A percentile compares a stretch with the other conserved stretches of the same genome.
phyloP scores from a whole-genome alignment of 2,113 vertebrate species.

The Syngnathus floridae region DNA sequence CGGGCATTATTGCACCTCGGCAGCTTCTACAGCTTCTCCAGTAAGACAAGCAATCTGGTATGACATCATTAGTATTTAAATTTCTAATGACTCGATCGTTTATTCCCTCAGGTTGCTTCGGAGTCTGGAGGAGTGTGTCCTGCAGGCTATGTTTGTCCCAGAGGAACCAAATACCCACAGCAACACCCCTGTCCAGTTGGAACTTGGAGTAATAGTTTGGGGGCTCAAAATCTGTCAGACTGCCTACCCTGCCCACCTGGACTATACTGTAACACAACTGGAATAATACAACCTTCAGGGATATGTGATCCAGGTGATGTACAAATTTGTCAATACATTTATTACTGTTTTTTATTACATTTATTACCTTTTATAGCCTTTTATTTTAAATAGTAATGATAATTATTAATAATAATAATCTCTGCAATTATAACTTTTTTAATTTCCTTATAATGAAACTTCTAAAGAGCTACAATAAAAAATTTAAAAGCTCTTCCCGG shows the following conservation, averaged over 20 bases:
- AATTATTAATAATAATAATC: too few species aligned
- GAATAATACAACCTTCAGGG: constrained; percentile 69
- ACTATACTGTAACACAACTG: constrained; percentile 75
- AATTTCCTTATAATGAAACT: neutral
- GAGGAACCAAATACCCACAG: constrained; percentile 69
- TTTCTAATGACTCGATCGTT: too few species aligned
- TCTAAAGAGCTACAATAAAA: neutral
- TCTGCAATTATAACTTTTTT: neutral
- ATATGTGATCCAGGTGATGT: constrained; percentile 44
- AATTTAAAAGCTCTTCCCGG: neutral
- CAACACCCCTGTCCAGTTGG: constrained; percentile 77
- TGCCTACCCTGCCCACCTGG: constrained; percentile 80
- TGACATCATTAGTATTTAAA: too few species aligned
- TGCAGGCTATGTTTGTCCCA: constrained; percentile 75
- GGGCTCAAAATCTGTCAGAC: constrained; percentile 69
- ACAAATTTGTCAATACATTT: too few species aligned
- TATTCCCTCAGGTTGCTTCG: constrained; percentile 61
- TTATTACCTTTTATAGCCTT: too few species aligned
- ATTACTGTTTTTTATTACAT: too few species aligned
- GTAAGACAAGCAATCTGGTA: constrained; percentile 57
- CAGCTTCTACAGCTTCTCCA: constrained; percentile 70
- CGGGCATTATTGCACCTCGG: constrained; percentile 73
- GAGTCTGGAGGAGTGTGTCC: constrained; percentile 77
- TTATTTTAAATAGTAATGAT: too few species aligned
- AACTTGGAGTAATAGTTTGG: constrained; percentile 76